phyloP scores from a whole-genome alignment of 1,140 invertebrate species.

The Rhagoletis pomonella region DNA sequence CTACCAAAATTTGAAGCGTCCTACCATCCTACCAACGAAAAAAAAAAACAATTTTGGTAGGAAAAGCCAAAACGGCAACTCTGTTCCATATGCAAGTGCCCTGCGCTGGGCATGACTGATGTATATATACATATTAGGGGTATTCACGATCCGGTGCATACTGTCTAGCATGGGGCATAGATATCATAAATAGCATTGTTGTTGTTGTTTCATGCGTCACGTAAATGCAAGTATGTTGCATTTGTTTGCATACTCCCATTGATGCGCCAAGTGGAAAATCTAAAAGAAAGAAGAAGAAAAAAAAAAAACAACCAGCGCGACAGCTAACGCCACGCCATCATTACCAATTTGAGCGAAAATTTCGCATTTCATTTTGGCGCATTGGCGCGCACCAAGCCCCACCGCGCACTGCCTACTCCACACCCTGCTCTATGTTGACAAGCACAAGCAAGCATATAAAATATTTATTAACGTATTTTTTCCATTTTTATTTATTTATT shows the following conservation, averaged over 20 bases:
- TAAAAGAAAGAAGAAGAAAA: neutral
- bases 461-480: neutral
- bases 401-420: too few species aligned
- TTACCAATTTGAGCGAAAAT: neutral
- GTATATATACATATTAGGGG: too few species aligned
- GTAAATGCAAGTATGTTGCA: neutral
- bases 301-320: neutral
- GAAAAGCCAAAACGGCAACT: too few species aligned
- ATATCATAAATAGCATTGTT: too few species aligned
- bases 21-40: too few species aligned
- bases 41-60: too few species aligned
- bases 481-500: neutral
- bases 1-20: too few species aligned
- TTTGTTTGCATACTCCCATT: neutral
- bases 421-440: neutral
- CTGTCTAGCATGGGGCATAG: too few species aligned
- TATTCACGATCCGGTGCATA: too few species aligned
- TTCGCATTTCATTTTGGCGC: slow-evolving; percentile 36
- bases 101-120: too few species aligned
- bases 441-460: neutral
- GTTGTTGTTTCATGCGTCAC: neutral
- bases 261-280: slow-evolving; percentile 6
- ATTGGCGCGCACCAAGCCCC: slow-evolving; percentile 2
- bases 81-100: too few species aligned
- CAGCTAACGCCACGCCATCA: neutral